Conservation (phyloP, 2,797 vertebrate species). For the Sebastes umbrosus region DNA sequence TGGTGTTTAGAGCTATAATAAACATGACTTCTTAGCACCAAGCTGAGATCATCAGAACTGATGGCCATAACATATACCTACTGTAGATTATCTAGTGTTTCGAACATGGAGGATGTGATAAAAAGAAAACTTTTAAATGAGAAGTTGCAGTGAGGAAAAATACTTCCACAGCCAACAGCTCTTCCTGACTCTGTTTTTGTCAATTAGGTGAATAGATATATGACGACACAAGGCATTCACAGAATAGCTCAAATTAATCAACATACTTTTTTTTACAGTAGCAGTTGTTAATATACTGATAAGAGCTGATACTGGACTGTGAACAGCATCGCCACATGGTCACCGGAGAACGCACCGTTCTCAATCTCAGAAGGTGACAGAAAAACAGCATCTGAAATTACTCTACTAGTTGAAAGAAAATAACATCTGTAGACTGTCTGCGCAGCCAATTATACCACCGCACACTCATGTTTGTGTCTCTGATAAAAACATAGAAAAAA, state of each 20-base stretch:
- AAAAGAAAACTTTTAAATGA: background rate
- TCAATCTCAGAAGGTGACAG: slow-evolving; percentile 61
- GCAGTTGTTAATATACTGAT: slow-evolving; percentile 1
- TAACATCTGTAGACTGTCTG: slow-evolving; percentile 75
- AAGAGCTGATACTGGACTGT: background rate
- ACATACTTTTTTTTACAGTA: background rate
- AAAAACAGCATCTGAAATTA: slow-evolving; percentile 68
- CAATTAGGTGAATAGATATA: background rate
- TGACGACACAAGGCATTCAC: background rate
- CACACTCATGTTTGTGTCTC: slow-evolving; percentile 66
- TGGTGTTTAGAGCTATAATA: background rate
- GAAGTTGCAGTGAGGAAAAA: background rate
- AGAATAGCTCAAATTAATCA: background rate
- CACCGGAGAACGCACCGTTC: slow-evolving; percentile 15
- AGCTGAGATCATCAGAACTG: background rate
- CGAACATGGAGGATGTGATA: background rate
- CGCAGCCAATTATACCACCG: slow-evolving; percentile 66
- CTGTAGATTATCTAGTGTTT: background rate
- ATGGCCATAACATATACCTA: background rate
- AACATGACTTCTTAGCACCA: background rate
- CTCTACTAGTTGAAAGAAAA: slow-evolving; percentile 63
- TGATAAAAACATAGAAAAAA: slow-evolving; percentile 45
- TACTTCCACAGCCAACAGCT: background rate
- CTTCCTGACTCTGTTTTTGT: background rate
- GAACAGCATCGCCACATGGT: background rate